A percentile compares a stretch with the other conserved stretches of the same genome.
Conservation (phyloP, 1,140 invertebrate species). For the Cherax destructor region DNA sequence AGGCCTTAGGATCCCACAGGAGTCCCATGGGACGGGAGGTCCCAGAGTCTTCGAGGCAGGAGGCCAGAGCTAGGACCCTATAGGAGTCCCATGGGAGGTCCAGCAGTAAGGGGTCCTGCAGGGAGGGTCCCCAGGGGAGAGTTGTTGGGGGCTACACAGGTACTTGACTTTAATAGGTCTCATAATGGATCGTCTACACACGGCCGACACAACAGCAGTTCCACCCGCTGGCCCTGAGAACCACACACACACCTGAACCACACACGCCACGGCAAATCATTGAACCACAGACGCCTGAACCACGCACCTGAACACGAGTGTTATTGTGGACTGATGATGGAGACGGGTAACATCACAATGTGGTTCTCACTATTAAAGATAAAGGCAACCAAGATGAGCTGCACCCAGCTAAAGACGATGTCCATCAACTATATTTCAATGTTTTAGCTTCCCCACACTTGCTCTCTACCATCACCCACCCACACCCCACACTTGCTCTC, state of each 20-base stretch:
- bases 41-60: too few relatives aligned
- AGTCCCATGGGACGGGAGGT: too few relatives aligned
- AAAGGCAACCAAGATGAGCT: too few relatives aligned
- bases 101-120: background rate
- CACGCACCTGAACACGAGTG: too few relatives aligned
- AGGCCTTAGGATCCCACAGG: too few relatives aligned
- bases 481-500: too few relatives aligned
- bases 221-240: background rate
- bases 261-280: background rate
- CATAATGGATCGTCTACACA: constrained; percentile 13
- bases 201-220: background rate
- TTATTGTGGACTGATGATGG: too few relatives aligned
- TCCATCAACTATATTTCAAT: background rate
- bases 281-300: too few relatives aligned
- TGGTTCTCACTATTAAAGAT: too few relatives aligned
- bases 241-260: background rate
- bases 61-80: too few relatives aligned
- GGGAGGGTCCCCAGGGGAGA: background rate
- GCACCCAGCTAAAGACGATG: background rate
- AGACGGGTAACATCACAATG: too few relatives aligned
- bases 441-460: background rate
- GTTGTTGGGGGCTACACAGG: constrained; percentile 8
- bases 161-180: constrained; percentile 16
- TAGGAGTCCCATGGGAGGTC: background rate
- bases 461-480: too few relatives aligned